phyloP scores from a whole-genome alignment of 2,113 vertebrate species.

The Hydropotes inermis region DNA sequence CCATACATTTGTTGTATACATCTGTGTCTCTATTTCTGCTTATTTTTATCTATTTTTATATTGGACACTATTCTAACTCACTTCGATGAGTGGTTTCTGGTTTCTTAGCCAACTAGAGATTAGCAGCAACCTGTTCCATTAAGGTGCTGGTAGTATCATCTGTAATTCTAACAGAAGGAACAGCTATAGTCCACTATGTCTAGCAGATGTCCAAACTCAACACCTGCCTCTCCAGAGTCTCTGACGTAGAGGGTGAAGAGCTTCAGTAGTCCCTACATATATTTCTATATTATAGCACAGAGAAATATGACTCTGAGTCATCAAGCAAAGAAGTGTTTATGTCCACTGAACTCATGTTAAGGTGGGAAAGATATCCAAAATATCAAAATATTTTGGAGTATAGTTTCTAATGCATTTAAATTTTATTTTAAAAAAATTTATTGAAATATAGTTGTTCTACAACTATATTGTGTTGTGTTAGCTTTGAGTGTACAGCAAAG shows the following conservation, averaged over 20 bases:
- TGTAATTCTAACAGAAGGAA: background rate
- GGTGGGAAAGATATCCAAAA: background rate
- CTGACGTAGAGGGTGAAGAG: background rate
- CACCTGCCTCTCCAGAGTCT: background rate
- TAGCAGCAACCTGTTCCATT: background rate
- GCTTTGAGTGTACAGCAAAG: background rate
- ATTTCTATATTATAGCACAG: background rate
- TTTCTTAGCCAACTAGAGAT: background rate
- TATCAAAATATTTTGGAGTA: background rate
- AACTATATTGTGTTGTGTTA: background rate
- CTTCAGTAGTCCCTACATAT: background rate
- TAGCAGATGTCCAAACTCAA: background rate
- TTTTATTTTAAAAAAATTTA: background rate
- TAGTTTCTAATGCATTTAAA: background rate
- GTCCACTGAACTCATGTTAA: background rate
- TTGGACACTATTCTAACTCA: background rate
- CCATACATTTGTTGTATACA: background rate
- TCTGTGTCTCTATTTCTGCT: background rate
- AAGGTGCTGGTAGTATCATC: background rate
- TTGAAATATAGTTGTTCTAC: background rate
- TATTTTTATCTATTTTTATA: background rate
- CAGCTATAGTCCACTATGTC: background rate
- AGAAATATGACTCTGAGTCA: background rate
- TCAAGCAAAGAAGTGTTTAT: background rate
- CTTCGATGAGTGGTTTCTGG: background rate